phyloP scores from a whole-genome alignment of 1,140 invertebrate species.

The Chironomus tepperi region DNA sequence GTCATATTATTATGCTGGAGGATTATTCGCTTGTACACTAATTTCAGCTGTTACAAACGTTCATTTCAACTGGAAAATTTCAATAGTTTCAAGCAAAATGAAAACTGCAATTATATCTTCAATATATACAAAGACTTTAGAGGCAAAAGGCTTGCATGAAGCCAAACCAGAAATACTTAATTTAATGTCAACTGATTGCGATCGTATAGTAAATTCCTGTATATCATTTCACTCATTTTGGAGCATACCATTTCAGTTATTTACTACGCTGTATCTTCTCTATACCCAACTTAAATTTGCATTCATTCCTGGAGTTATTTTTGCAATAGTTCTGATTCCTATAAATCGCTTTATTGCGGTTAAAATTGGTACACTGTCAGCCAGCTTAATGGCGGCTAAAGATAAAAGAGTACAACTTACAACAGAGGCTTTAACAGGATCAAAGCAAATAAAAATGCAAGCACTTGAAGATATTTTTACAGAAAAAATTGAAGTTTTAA shows the following conservation, averaged over 20 bases:
- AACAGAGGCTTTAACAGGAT: constrained; percentile 78
- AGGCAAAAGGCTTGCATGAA: constrained; percentile 41
- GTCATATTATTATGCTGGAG: constrained; percentile 65
- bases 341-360: constrained; percentile 87
- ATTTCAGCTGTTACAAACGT: constrained; percentile 66
- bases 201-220: constrained; percentile 91
- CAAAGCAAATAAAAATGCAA: constrained; percentile 84
- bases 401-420: constrained; percentile 83
- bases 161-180: constrained; percentile 72
- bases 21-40: constrained; percentile 57
- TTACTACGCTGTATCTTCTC: constrained; percentile 70
- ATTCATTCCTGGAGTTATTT: constrained; percentile 80
- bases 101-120: constrained; percentile 71
- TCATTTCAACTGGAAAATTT: constrained; percentile 86
- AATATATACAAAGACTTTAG: constrained; percentile 79
- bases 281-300: constrained; percentile 82
- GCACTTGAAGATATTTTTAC: constrained; percentile 90
- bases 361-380: constrained; percentile 82
- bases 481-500: constrained; percentile 53
- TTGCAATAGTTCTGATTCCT: constrained; percentile 84
- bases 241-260: constrained; percentile 87
- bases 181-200: constrained; percentile 93
- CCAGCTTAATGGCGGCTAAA: constrained; percentile 84
- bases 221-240: constrained; percentile 93
- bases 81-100: constrained; percentile 79